phyloP scores from a whole-genome alignment of 2,888 invertebrate species.

The Cancer borealis region DNA sequence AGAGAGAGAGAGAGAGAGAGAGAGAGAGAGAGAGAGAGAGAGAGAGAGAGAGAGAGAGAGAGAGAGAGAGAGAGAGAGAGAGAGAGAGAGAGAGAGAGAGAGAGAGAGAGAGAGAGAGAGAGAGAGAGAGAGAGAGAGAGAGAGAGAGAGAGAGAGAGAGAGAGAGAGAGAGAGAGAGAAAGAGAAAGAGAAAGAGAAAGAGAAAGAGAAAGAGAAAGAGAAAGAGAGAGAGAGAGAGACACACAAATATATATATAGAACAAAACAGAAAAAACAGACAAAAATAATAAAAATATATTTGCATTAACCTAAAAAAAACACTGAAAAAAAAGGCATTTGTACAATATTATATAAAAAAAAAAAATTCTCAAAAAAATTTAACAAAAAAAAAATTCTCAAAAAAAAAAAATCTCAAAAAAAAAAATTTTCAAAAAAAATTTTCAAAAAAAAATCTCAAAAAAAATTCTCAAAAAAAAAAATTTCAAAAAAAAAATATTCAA shows the following conservation, averaged over 20 bases:
- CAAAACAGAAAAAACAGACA: neutral
- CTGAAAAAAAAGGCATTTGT: no score
- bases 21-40: conserved; percentile 1
- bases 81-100: neutral
- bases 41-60: neutral
- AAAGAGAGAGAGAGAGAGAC: neutral
- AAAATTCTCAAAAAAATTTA: no score
- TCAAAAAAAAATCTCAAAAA: no score
- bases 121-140: neutral
- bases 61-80: neutral
- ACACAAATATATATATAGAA: neutral
- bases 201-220: neutral
- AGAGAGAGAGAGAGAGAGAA: neutral
- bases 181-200: neutral
- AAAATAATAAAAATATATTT: conserved; percentile 57
- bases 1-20: neutral
- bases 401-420: no score
- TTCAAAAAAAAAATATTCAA: no score
- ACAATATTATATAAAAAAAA: no score
- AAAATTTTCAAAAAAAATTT: no score
- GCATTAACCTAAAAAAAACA: neutral
- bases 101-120: no score
- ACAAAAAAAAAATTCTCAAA: no score
- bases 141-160: neutral
- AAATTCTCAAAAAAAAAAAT: no score